Conservation (phyloP, 2,888 invertebrate genomes). For the Allygus modestus region DNA sequence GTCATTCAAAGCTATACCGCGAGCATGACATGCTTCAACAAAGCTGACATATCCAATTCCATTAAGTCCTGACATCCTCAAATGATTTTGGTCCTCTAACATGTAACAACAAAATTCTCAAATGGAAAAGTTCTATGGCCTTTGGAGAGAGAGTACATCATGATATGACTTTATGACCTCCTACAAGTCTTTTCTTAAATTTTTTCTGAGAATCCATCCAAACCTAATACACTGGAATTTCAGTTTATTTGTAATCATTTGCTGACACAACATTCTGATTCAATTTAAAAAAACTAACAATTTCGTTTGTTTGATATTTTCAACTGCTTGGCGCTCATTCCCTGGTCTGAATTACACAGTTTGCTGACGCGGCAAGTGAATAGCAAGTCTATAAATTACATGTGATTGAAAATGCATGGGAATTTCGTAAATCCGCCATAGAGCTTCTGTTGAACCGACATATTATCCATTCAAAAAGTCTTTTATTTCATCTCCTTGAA, state of each 20-base stretch:
- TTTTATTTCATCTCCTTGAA: background rate
- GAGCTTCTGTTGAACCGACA: background rate
- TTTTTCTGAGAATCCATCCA: background rate
- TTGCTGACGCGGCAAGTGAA: conserved; percentile 18
- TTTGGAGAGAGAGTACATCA: conserved; percentile 12
- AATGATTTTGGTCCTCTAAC: conserved; percentile 24
- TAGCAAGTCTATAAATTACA: conserved; percentile 11
- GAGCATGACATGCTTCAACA: conserved; percentile 8
- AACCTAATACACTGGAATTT: background rate
- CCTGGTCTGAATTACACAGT: conserved; percentile 1
- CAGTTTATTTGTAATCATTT: background rate
- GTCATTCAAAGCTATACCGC: conserved; percentile 36
- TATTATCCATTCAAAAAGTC: background rate
- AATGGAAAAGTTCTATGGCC: conserved; percentile 7
- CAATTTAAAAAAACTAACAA: conserved; percentile 16
- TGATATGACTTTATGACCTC: conserved; percentile 31
- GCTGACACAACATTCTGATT: conserved; percentile 27
- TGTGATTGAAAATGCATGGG: conserved; percentile 38
- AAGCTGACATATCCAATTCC: background rate
- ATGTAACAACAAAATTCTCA: background rate
- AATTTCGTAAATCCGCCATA: background rate
- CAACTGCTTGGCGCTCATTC: background rate
- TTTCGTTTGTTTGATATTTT: background rate
- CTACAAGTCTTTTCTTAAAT: background rate
- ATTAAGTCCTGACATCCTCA: conserved; percentile 44